Evolutionary conservation across 2,113 vertebrate genomes (phyloP).

Genomic region (Etia nguti): DNA sequence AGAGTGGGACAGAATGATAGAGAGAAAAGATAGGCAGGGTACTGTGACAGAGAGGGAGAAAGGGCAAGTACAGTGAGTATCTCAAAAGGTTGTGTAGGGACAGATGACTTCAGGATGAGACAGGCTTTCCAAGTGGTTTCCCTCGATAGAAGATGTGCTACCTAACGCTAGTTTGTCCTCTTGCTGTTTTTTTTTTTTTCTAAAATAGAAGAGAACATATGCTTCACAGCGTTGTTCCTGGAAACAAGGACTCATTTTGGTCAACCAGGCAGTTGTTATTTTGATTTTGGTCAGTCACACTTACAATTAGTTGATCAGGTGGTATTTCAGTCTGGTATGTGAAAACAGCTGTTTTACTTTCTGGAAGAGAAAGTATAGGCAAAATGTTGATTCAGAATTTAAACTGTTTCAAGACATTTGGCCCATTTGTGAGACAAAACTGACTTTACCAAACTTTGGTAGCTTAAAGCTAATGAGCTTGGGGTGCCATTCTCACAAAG

Average conservation of each 20-base stretch:
- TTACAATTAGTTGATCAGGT: not conserved
- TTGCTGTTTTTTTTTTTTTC: not conserved
- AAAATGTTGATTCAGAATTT: not conserved
- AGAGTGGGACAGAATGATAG: not conserved
- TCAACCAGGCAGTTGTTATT: not conserved
- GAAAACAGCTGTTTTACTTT: not conserved
- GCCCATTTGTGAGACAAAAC: not conserved
- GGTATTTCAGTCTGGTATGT: not conserved
- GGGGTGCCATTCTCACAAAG: not conserved
- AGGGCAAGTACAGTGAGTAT: not conserved
- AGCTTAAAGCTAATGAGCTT: not conserved
- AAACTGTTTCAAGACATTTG: not conserved
- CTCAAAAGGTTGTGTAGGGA: not conserved
- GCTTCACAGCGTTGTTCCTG: not conserved
- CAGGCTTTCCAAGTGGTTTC: not conserved
- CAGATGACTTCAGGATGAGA: slow-evolving; percentile 16
- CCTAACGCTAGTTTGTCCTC: not conserved
- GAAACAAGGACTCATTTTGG: not conserved
- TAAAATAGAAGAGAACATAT: not conserved
- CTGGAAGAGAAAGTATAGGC: not conserved
- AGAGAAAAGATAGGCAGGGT: not conserved
- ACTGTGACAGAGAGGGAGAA: not conserved
- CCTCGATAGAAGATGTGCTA: not conserved
- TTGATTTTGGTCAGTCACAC: not conserved
- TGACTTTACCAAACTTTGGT: not conserved